Evolutionary conservation across 2,888 invertebrate genomes (phyloP).

Genomic region (Taphrorychus bicolor): DNA sequence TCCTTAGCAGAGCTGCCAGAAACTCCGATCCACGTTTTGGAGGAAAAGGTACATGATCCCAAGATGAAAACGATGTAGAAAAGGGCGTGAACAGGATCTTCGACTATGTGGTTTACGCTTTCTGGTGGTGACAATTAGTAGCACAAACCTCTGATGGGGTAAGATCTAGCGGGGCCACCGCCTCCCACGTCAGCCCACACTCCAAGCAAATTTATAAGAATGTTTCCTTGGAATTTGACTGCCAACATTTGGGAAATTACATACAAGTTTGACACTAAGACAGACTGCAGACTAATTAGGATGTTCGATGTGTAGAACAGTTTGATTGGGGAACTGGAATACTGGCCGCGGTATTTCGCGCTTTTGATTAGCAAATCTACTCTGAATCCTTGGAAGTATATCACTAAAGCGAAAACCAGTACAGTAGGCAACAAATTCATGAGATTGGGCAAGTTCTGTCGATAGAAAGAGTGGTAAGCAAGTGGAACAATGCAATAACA

Average conservation of each 20-base stretch:
- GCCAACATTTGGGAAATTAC: slow-evolving; percentile 99
- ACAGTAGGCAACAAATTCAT: slow-evolving; percentile 99
- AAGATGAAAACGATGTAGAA: slow-evolving; percentile 99
- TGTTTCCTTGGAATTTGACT: slow-evolving; percentile 97
- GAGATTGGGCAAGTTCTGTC: slow-evolving; percentile 98
- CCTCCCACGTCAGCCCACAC: slow-evolving; percentile 99
- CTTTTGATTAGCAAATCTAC: slow-evolving; percentile 99
- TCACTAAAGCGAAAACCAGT: slow-evolving; percentile 98
- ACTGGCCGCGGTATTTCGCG: slow-evolving; percentile 98
- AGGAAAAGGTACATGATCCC: slow-evolving; percentile 99
- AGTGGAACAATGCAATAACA: slow-evolving; percentile 97
- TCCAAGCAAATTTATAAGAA: slow-evolving; percentile 95
- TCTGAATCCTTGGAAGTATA: slow-evolving; percentile 99
- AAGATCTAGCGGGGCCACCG: slow-evolving; percentile 95
- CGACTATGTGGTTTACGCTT: slow-evolving; percentile 91
- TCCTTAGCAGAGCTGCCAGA: slow-evolving; percentile 99
- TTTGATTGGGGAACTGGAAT: slow-evolving; percentile 99
- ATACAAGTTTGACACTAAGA: slow-evolving; percentile 97
- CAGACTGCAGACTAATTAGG: slow-evolving; percentile 98
- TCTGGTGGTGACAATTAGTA: slow-evolving; percentile 99
- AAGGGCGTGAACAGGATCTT: slow-evolving; percentile 96
- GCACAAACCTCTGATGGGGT: slow-evolving; percentile 95
- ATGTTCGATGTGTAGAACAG: slow-evolving; percentile 99
- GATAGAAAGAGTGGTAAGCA: slow-evolving; percentile 97
- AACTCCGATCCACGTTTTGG: slow-evolving; percentile 99